Conservation (phyloP, 2,113 vertebrate genomes). For the Cathartes aura region DNA sequence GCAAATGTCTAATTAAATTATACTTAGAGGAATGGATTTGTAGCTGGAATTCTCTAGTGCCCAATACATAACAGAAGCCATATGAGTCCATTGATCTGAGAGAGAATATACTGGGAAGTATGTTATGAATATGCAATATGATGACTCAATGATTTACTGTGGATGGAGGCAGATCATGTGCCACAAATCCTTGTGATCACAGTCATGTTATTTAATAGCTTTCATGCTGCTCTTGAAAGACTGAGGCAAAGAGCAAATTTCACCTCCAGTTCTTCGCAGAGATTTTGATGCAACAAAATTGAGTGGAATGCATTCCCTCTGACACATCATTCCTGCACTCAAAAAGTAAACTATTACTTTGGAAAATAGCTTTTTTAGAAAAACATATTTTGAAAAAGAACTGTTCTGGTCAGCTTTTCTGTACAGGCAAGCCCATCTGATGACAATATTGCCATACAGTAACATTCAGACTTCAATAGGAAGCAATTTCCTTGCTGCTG, state of each 20-base stretch:
- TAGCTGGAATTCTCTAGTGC: neutral
- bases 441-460: neutral
- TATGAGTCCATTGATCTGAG: neutral
- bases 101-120: neutral
- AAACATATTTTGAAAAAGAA: neutral
- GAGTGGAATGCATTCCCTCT: neutral
- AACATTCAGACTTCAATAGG: neutral
- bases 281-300: neutral
- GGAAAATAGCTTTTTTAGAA: neutral
- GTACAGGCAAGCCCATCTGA: neutral
- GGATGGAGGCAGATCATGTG: neutral
- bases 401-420: neutral
- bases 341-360: neutral
- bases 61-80: neutral
- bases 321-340: neutral
- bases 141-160: neutral
- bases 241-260: neutral
- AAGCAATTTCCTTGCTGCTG: neutral
- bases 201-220: neutral
- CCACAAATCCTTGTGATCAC: neutral
- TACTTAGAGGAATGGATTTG: neutral
- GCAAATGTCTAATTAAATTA: neutral
- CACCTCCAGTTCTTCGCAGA: neutral
- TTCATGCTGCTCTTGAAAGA: neutral
- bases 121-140: neutral